Percentiles rank a stretch among this genome's conserved stretches.
phyloP scores from a whole-genome alignment of 2,888 invertebrate genomes.

The Andrena chrysosceles region DNA sequence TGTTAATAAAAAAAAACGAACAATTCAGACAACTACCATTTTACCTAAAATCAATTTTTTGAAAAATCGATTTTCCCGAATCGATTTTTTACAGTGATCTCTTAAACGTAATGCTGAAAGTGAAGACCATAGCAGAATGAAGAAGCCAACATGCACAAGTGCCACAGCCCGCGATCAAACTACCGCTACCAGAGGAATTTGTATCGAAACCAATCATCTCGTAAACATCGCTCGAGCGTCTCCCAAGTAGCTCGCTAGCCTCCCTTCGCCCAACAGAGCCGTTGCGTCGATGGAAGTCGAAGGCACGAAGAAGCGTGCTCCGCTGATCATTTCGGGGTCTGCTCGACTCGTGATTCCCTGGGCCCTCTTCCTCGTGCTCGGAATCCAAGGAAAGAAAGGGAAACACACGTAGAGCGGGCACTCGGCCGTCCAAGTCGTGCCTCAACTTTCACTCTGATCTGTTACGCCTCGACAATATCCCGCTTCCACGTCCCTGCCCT shows the following conservation, averaged over 20 bases:
- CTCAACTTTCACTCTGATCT: conserved; percentile 80
- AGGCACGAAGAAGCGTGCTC: conserved; percentile 34
- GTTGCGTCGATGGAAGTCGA: conserved; percentile 57
- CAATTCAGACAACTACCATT: too few species aligned
- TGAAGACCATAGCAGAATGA: too few species aligned
- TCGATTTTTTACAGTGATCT: too few species aligned
- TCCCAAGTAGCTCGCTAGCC: too few species aligned
- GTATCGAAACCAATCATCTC: not conserved
- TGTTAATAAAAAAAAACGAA: too few species aligned
- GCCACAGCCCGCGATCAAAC: too few species aligned
- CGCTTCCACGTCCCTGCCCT: conserved; percentile 54
- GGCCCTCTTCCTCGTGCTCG: conserved; percentile 52
- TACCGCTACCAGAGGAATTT: not conserved
- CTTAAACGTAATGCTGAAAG: too few species aligned
- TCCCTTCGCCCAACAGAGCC: conserved; percentile 53
- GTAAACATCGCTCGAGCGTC: too few species aligned
- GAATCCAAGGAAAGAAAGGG: conserved; percentile 37
- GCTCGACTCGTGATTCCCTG: conserved; percentile 50
- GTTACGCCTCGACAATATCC: conserved; percentile 78
- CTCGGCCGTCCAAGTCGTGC: conserved; percentile 69
- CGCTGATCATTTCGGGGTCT: conserved; percentile 56
- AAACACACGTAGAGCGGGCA: conserved; percentile 30
- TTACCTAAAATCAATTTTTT: too few species aligned
- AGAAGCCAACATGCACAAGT: too few species aligned
- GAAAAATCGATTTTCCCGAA: too few species aligned